Percentiles rank a stretch among this genome's conserved stretches.
Conservation (phyloP, 2,113 vertebrate genomes). For the Cettia cetti region DNA sequence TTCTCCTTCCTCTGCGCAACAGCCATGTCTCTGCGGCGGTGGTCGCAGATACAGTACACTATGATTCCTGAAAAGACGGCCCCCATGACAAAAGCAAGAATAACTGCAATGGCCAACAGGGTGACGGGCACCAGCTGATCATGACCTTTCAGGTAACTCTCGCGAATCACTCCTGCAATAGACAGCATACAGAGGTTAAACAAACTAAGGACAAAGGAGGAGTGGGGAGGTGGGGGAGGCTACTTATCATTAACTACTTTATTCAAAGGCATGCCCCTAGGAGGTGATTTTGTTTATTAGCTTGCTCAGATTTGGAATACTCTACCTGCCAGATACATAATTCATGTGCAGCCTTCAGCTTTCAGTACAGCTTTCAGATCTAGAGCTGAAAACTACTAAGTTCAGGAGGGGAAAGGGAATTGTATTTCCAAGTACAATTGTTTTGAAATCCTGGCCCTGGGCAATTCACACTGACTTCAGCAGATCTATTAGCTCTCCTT, state of each 20-base stretch:
- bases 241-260: background rate
- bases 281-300: background rate
- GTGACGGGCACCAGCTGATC: slow-evolving; percentile 96
- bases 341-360: background rate
- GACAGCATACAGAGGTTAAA: slow-evolving; percentile 56
- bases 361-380: background rate
- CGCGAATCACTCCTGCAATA: slow-evolving; percentile 95
- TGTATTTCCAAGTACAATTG: background rate
- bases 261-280: background rate
- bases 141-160: slow-evolving; percentile 94
- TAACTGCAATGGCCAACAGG: slow-evolving; percentile 92
- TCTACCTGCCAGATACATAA: background rate
- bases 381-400: background rate
- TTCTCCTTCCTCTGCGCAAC: slow-evolving; percentile 87
- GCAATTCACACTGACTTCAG: background rate
- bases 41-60: slow-evolving; percentile 95
- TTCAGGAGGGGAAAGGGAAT: background rate
- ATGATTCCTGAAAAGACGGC: slow-evolving; percentile 94
- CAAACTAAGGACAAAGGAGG: background rate
- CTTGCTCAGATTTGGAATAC: background rate
- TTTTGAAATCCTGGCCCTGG: background rate
- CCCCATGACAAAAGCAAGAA: slow-evolving; percentile 96
- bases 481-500: background rate
- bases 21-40: slow-evolving; percentile 86
- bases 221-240: fast-evolving